phyloP scores from a whole-genome alignment of 1,140 invertebrate species.

The Cecropterus lyciades region DNA sequence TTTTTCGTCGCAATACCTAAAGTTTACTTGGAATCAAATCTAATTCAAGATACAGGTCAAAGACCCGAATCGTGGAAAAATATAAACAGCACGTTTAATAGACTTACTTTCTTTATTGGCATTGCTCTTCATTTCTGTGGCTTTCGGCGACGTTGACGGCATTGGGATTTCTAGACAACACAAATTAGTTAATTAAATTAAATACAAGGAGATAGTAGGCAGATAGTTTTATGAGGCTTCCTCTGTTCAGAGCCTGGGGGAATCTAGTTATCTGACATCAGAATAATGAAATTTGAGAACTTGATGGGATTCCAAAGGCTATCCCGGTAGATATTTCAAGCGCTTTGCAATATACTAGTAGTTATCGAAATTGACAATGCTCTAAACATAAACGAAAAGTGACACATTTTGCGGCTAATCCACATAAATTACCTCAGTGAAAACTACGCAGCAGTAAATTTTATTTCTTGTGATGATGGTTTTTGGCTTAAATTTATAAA shows the following conservation, averaged over 20 bases:
- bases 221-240: conserved; percentile 3
- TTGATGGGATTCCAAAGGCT: conserved; percentile 17
- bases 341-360: not conserved
- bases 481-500: no score
- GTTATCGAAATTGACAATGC: conserved; percentile 6
- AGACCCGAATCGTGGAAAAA: no score
- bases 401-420: not conserved
- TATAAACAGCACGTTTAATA: not conserved
- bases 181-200: conserved; percentile 30
- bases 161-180: conserved; percentile 70
- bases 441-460: no score
- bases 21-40: no score
- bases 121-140: conserved; percentile 79
- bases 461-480: no score
- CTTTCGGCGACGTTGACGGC: conserved; percentile 78
- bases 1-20: no score
- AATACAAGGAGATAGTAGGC: conserved; percentile 2
- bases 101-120: conserved; percentile 78
- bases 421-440: no score
- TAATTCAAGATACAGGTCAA: no score
- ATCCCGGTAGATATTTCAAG: not conserved
- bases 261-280: conserved; percentile 20
- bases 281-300: conserved; percentile 21
- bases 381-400: not conserved
- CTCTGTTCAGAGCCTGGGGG: not conserved